Evolutionary conservation across 2,113 vertebrate species (phyloP), one percentile per base, ranked within the genome.

Genomic region (Osmerus mordax): DNA sequence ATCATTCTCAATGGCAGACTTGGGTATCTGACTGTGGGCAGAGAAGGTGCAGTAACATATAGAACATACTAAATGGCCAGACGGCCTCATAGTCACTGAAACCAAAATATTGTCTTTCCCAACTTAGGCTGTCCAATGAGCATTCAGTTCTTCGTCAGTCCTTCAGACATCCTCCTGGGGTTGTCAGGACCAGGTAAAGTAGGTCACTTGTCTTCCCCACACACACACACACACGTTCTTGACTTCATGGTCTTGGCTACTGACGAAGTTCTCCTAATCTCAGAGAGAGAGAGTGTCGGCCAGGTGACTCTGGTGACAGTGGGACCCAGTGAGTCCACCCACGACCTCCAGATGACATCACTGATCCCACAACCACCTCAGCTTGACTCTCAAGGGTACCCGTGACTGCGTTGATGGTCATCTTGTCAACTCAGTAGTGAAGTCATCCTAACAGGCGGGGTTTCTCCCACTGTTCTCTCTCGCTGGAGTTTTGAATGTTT

Each of bases 111-210:
- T 66, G 25, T 53, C 18, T 52, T 29, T 9, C 62, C 15, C 62
- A 28, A 71, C 70, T n/a, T 73, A 95, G 94, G 92, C 77, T 82
- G 65, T 3, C 93, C 90, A 60, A 83, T 91, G 86, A 91, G 59
- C 21, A 86, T 93, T 63, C 91, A 93, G 83, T 96, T 94, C 83
- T 94, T 89, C 63, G 70, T 91, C 62, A 80, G 84, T n/a, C 92
- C 88, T 0, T 86, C 80, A 76, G 87, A 92, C 70, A 60, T 72
- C 66, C 76, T 92, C 36, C 74, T 74, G 59, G 84, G 81, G 73
- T 73, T 87, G 47, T 79, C 90, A 51, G 78, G 82, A 74, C 52
- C 83, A 5, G 82, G 93, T 94, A 92, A 83, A 78, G 66, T 18
- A 23, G 15, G n/a, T 18, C 16, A 19, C n/a, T 18, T 56, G 15